Percentiles rank a stretch among this genome's conserved stretches.
These are phyloP conservation scores for Actinia tenebrosa DNA, from an alignment of 64 coral and sea anemone genomes.

Conservation along the genomic window DNA sequence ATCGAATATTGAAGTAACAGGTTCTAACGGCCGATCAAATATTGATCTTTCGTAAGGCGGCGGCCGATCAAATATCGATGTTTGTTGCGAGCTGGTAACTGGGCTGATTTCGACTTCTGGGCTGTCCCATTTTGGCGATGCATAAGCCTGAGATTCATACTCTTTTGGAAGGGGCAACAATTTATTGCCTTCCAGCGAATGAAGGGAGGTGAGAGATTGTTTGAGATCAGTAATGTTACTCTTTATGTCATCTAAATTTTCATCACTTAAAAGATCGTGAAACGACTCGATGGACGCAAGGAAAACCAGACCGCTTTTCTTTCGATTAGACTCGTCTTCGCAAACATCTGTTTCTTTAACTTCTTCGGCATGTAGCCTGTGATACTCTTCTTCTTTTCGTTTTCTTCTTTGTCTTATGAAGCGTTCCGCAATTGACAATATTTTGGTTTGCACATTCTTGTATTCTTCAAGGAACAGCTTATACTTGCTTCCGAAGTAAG, in stretches of 20 bases:
- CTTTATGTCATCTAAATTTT: neutral
- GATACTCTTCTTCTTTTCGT: slow-evolving; percentile 23
- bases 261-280: neutral
- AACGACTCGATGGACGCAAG: slow-evolving; percentile 29
- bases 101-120: neutral
- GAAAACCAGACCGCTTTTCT: neutral
- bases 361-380: neutral
- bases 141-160: neutral
- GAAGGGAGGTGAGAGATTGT: slow-evolving; percentile 2
- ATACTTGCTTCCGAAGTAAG: slow-evolving; percentile 15
- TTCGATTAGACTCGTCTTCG: neutral
- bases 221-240: slow-evolving; percentile 7
- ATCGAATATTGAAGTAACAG: neutral
- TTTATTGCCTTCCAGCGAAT: neutral
- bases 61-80: slow-evolving; percentile 10
- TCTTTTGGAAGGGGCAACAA: neutral
- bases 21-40: slow-evolving; percentile 7
- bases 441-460: slow-evolving; percentile 9
- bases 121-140: slow-evolving; percentile 25
- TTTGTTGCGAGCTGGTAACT: neutral
- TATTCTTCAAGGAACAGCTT: slow-evolving; percentile 2
- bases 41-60: neutral
- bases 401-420: slow-evolving; percentile 6
- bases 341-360: neutral
- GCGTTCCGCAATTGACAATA: neutral